phyloP scores from a whole-genome alignment of 1,140 invertebrate genomes.

The Drosophila subobscura region DNA sequence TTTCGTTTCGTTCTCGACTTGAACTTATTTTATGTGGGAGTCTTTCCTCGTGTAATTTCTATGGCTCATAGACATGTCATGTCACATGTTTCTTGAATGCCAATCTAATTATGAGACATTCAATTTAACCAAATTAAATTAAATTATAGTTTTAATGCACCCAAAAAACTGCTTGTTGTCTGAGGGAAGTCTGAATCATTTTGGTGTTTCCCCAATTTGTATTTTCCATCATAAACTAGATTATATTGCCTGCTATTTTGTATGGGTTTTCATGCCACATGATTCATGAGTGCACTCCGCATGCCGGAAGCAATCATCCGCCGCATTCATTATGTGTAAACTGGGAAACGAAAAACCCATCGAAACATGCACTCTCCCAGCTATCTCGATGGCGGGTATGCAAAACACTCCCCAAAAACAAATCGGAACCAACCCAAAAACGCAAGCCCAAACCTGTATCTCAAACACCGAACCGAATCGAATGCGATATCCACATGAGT shows the following conservation, averaged over 20 bases:
- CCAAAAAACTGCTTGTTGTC: too few species aligned
- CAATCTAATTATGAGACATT: background rate
- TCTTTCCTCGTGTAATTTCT: constrained; percentile 1
- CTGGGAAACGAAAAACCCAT: constrained; percentile 30
- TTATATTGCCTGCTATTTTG: constrained; percentile 29
- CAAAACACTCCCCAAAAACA: constrained; percentile 44
- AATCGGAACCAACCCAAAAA: constrained; percentile 43
- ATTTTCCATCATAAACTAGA: constrained; percentile 23
- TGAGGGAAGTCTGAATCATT: too few species aligned
- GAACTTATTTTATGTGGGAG: background rate
- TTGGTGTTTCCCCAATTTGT: too few species aligned
- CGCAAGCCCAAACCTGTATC: background rate
- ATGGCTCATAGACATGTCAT: background rate
- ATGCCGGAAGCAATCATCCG: constrained; percentile 30
- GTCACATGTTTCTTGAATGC: too few species aligned
- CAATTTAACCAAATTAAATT: background rate
- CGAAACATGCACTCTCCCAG: constrained; percentile 38
- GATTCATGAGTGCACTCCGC: constrained; percentile 30
- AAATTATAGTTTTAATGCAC: background rate
- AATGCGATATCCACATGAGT: constrained; percentile 27
- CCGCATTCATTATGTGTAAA: constrained; percentile 24
- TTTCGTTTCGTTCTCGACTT: constrained; percentile 33
- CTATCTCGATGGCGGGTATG: constrained; percentile 11
- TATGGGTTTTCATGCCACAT: constrained; percentile 37
- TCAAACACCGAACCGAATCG: constrained; percentile 4